Conservation (phyloP, 1,140 invertebrate genomes). For the Ptiloglossa arizonensis region DNA sequence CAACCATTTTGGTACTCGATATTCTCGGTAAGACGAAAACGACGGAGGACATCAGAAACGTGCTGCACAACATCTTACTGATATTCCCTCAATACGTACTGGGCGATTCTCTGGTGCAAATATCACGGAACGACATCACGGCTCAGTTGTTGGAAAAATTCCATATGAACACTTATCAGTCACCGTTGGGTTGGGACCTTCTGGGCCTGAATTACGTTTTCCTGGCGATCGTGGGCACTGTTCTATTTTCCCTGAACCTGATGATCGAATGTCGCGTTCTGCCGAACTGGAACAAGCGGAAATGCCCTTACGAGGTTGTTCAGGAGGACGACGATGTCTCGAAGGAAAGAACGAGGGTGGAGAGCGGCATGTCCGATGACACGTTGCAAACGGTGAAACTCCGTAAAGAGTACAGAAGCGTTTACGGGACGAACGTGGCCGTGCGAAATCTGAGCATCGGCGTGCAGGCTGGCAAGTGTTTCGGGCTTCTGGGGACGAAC, state of each 20-base stretch:
- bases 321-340: slow-evolving; percentile 80
- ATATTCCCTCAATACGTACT: slow-evolving; percentile 85
- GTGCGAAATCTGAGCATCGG: slow-evolving; percentile 88
- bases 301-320: slow-evolving; percentile 55
- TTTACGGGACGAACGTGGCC: slow-evolving; percentile 81
- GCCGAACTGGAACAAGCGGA: slow-evolving; percentile 68
- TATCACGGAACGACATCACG: slow-evolving; percentile 86
- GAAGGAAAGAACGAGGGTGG: slow-evolving; percentile 80
- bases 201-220: slow-evolving; percentile 82
- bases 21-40: slow-evolving; percentile 84
- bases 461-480: slow-evolving; percentile 90
- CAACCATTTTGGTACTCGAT: slow-evolving; percentile 84
- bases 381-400: slow-evolving; percentile 78
- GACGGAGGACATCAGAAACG: slow-evolving; percentile 82
- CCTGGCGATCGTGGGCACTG: slow-evolving; percentile 80
- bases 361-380: slow-evolving; percentile 71
- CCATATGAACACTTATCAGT: slow-evolving; percentile 86
- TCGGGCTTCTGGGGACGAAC: slow-evolving; percentile 89
- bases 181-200: slow-evolving; percentile 83
- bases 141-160: slow-evolving; percentile 83
- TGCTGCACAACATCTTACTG: slow-evolving; percentile 84
- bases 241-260: slow-evolving; percentile 82
- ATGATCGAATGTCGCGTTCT: slow-evolving; percentile 83
- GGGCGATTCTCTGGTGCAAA: slow-evolving; percentile 84
- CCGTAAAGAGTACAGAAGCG: slow-evolving; percentile 78